A percentile compares a stretch with the other conserved stretches of the same genome.
These are phyloP conservation scores for Chaenogobius annularis DNA, from an alignment of 2,113 vertebrate genomes.

Conservation along the genomic window DNA sequence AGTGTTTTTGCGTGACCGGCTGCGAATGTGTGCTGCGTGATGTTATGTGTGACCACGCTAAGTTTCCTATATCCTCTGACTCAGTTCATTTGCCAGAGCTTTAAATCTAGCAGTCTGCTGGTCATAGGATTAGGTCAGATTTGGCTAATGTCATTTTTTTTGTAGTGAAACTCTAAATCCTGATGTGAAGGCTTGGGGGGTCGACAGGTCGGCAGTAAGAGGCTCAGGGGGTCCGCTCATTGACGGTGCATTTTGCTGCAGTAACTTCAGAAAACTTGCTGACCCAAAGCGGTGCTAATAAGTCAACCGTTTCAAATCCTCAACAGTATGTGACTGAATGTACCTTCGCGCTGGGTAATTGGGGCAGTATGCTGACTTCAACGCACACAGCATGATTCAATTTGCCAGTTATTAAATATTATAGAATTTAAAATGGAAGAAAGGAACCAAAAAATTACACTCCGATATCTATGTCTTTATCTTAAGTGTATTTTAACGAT, in stretches of 20 bases:
- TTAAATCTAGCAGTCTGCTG: constrained; percentile 31
- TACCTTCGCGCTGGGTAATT: constrained; percentile 25
- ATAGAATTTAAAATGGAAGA: too few species aligned
- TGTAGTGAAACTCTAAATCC: constrained; percentile 22
- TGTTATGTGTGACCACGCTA: constrained; percentile 11
- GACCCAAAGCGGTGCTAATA: constrained; percentile 38
- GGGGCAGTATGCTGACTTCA: constrained; percentile 36
- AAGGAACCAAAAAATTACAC: background rate
- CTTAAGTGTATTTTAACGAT: background rate
- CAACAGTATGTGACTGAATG: background rate
- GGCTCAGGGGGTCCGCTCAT: constrained; percentile 32
- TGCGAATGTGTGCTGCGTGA: constrained; percentile 4
- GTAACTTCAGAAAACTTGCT: constrained; percentile 33
- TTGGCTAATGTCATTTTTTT: constrained; percentile 9
- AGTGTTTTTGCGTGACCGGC: constrained; percentile 21
- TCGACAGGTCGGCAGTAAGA: constrained; percentile 46
- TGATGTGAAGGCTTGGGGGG: constrained; percentile 20
- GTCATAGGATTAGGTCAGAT: constrained; percentile 49
- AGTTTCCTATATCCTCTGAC: constrained; percentile 28
- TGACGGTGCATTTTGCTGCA: constrained; percentile 15
- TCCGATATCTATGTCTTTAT: background rate
- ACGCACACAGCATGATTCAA: too few species aligned
- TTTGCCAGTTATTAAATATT: too few species aligned
- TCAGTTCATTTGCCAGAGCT: constrained; percentile 23
- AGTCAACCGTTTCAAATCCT: constrained; percentile 40